phyloP scores from a whole-genome alignment of 2,888 invertebrate genomes.

The Tuta absoluta region DNA sequence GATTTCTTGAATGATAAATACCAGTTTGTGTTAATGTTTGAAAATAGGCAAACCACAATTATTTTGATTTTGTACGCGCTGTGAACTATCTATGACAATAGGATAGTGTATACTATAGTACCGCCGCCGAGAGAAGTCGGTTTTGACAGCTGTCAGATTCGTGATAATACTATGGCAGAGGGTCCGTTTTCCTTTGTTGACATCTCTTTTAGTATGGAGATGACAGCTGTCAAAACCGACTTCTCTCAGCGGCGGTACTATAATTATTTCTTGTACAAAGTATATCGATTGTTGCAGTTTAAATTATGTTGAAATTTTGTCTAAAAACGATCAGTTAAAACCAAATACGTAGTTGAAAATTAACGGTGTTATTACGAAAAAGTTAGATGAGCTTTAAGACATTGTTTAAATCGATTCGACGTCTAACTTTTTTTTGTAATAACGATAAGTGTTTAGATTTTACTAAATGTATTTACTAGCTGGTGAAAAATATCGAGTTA shows the following conservation, averaged over 20 bases:
- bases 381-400: too few species aligned
- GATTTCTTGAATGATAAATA: neutral
- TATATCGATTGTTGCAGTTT: slow-evolving; percentile 35
- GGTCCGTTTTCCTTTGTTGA: too few species aligned
- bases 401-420: too few species aligned
- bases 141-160: too few species aligned
- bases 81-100: slow-evolving; percentile 59
- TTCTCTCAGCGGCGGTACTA: too few species aligned
- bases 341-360: slow-evolving; percentile 10
- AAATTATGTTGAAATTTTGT: slow-evolving; percentile 2
- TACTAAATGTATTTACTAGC: slow-evolving; percentile 19
- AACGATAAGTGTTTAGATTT: slow-evolving; percentile 15
- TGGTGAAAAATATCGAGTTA: slow-evolving; percentile 6
- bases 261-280: slow-evolving; percentile 63
- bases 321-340: slow-evolving; percentile 9
- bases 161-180: too few species aligned
- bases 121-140: too few species aligned
- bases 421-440: too few species aligned
- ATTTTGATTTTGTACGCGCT: slow-evolving; percentile 39
- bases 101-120: slow-evolving; percentile 53
- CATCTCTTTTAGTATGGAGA: too few species aligned
- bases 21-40: slow-evolving; percentile 3
- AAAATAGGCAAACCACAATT: slow-evolving; percentile 57
- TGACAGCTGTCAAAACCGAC: too few species aligned
- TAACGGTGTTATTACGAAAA: too few species aligned